Evolutionary conservation across 2,113 vertebrate species (phyloP).

Genomic region (Apodemus sylvaticus): DNA sequence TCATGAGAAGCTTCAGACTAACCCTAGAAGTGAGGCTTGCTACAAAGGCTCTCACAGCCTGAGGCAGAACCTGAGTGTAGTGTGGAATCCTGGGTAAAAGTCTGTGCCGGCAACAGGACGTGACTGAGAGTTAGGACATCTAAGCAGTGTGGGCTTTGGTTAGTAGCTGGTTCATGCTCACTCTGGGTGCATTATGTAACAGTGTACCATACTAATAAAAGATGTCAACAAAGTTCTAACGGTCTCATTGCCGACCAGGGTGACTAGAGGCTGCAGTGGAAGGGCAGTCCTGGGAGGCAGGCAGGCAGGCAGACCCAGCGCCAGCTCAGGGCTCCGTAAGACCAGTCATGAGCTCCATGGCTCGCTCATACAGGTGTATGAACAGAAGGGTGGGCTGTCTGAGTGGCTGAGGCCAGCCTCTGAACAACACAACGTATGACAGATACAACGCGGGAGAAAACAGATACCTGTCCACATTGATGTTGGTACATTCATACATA

Average conservation of each 20-base stretch:
- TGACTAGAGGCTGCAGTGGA: background rate
- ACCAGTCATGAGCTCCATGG: background rate
- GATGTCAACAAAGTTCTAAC: background rate
- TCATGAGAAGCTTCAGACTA: background rate
- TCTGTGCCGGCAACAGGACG: background rate
- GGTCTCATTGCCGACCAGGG: background rate
- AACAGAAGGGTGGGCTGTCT: background rate
- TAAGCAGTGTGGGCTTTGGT: background rate
- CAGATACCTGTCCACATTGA: accelerated
- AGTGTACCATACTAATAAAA: background rate
- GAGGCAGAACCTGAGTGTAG: too few relatives aligned
- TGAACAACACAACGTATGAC: background rate
- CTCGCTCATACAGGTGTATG: accelerated
- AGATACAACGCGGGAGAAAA: background rate
- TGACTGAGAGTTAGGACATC: background rate
- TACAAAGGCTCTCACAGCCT: background rate
- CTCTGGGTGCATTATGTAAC: background rate
- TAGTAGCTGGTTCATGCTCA: background rate
- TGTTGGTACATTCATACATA: background rate
- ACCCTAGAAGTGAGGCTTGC: too few relatives aligned
- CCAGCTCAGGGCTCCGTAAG: background rate
- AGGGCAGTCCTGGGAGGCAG: background rate
- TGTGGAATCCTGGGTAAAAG: background rate
- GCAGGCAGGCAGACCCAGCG: too few relatives aligned
- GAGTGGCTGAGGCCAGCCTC: background rate